Conservation (phyloP, 2,113 vertebrate species). For the Sigmodon hispidus region DNA sequence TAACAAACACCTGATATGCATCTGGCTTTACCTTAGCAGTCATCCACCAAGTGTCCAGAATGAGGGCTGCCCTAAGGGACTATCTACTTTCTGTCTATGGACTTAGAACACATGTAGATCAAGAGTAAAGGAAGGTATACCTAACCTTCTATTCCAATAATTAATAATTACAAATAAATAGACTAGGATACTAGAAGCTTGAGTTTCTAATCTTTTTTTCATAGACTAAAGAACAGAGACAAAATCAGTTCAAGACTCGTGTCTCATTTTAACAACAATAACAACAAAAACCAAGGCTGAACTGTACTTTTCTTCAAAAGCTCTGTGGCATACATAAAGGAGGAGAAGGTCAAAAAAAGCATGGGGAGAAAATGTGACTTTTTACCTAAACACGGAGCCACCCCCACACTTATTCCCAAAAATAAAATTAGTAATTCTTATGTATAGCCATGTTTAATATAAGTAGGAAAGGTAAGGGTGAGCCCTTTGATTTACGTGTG, state of each 20-base stretch:
- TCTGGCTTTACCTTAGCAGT: not conserved
- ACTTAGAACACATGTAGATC: not conserved
- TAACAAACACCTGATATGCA: not conserved
- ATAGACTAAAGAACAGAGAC: not conserved
- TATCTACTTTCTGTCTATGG: not conserved
- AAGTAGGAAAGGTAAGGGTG: not conserved
- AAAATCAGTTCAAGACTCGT: not conserved
- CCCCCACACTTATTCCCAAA: not conserved
- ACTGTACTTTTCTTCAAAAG: not conserved
- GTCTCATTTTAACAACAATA: not conserved
- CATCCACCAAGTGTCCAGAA: not conserved
- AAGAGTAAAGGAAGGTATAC: not conserved
- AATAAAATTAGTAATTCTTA: not conserved
- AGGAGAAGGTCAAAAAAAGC: not conserved
- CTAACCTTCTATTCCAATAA: not conserved
- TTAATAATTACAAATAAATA: not conserved
- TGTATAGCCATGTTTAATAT: not conserved
- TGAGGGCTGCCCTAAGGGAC: not conserved
- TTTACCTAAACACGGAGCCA: not conserved
- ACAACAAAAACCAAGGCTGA: not conserved
- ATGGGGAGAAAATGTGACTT: not conserved
- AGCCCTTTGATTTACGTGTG: not conserved
- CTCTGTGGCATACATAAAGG: not conserved
- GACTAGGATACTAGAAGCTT: not conserved
- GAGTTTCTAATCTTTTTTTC: not conserved